Evolutionary conservation across 2,113 vertebrate species (phyloP), one percentile per base, ranked within the genome.

Genomic region (Crypturellus undulatus): DNA sequence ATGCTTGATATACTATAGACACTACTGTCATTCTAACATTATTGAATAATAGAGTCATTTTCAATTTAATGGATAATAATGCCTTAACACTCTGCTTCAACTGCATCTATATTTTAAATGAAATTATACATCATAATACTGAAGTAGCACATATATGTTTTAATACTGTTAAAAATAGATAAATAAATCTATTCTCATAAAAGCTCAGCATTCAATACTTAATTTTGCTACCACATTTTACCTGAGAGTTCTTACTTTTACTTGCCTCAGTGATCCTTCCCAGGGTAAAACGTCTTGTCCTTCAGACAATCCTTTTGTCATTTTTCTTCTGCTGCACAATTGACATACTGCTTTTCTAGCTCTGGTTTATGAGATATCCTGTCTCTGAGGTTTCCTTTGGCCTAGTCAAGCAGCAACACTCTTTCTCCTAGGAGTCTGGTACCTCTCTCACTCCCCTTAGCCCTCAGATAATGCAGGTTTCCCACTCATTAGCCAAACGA

Each of bases 371-470:
- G 28, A 7, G 10, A 2, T 3, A 3, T 64, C 14, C 68, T 21
- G 8, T 9, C 21, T 85, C 30, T 72, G 42, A 60, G 68, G 10
- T 3, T 54, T 72, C 26, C n/a, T 12, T 45, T 4, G 13, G 15
- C 17, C 42, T 17, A 26, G 25, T 62, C 42, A 58, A 13, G 64
- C 51, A 58, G 21, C 11, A 30, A 30, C 63, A 5, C 3, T 47
- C 1, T 45, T 90, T 71, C 17, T 75, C n/a, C n/a, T 54, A 59
- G 19, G 30, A 82, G 52, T 30, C 4, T 45, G 43, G 8, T 25
- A 64, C 0, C 0, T 24, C 12, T 45, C 14, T 3, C n/a, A n/a
- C 24, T 45, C 26, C 13, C 51, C 28, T 56, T 3, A 38, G 6
- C 5, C 16, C 7, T 42, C 36, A 28, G 18, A 42, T n/a, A 52